phyloP scores from a whole-genome alignment of 2,113 vertebrate species.

The Galbula dea region DNA sequence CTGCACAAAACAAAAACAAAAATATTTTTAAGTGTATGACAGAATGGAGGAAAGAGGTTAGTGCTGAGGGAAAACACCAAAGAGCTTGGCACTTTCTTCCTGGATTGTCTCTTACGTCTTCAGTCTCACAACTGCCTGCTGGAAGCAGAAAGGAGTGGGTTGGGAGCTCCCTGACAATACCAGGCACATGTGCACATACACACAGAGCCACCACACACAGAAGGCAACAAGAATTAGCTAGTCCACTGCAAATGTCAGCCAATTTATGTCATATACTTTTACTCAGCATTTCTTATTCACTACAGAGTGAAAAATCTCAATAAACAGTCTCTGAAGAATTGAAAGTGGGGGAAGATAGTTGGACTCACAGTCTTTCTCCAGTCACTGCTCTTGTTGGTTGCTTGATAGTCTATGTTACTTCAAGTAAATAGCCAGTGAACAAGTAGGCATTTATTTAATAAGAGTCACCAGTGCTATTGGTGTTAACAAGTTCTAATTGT shows the following conservation, averaged over 20 bases:
- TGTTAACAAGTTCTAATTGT: background rate
- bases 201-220: background rate
- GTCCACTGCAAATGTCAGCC: conserved; percentile 44
- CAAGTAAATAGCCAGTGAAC: background rate
- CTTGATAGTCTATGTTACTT: background rate
- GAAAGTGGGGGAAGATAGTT: background rate
- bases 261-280: conserved; percentile 39
- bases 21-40: background rate
- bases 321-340: background rate
- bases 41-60: conserved; percentile 14
- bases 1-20: background rate
- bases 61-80: conserved; percentile 11
- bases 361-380: background rate
- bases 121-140: background rate
- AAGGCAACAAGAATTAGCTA: conserved; percentile 1
- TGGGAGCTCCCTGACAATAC: background rate
- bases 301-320: background rate
- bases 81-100: background rate
- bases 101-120: background rate
- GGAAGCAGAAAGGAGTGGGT: conserved; percentile 7
- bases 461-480: background rate
- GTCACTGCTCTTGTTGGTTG: background rate
- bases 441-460: background rate
- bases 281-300: conserved; percentile 42
- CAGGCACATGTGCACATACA: background rate